Base-by-base conservation (phyloP, 2,888 invertebrate genomes). In the Seira ritae region DNA sequence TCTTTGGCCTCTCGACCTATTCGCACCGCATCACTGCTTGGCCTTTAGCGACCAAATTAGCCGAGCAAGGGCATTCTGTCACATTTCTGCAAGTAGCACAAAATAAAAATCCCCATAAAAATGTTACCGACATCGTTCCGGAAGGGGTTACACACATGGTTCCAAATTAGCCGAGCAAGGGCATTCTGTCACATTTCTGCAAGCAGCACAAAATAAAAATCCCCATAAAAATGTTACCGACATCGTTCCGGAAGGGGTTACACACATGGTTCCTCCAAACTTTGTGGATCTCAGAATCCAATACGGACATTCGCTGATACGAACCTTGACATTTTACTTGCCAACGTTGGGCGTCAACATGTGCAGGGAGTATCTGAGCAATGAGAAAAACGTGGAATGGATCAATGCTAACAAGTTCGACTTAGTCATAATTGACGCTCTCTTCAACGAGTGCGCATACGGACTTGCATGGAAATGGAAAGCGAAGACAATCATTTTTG, bases 1-100 rank as follows among this genome's bases (percentile, higher is more conserved):
- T 85, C 81, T 80, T 88, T 73, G 77, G 86, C 24, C 20, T 87
- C 24, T 87, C 88, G 6, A 87, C 87, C 12, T 86, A 85, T 71
- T 85, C 84, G 17, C 85, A 87, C 23, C 69, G 86, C 2, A 80
- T 86, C 12, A 78, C 78, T 0, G 86, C 82, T 1, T 86, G 86
- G 86, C 86, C 86, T 3, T 50, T 86, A 1, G 82, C 82, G 6
- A 73, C 79, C 23, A 66, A 67, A 23, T 67, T 86, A 0, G 77
- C 81, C 0, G 84, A 84, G 12, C 22, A 77, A n/a, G 86, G 86
- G 37, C 86, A 86, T 46, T 80, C 81, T 0, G 86, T 86, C 0
- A 86, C 86, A 0, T 87, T 85, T 22, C 69, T 87, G 0, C 81
- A 81, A 10, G 19, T 67, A 0, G 22, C 55, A 0, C 46, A 19